These are phyloP conservation scores for Mustela erminea DNA, from an alignment of 2,797 vertebrate species.

Conservation along the genomic window DNA sequence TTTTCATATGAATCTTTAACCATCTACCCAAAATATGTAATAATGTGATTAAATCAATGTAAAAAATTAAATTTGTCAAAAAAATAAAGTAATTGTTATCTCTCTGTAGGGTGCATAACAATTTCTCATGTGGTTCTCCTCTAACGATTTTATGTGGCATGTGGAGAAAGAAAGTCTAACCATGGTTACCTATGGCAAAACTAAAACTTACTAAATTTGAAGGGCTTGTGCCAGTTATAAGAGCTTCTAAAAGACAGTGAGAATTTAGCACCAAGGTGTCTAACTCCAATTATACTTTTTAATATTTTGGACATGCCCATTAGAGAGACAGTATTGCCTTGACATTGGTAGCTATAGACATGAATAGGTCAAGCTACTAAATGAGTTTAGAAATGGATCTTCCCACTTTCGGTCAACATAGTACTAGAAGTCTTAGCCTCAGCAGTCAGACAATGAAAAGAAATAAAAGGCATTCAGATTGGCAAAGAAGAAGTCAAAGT, in stretches of 20 bases:
- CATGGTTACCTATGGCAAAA: neutral
- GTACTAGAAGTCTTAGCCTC: too few species aligned
- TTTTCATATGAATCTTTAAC: neutral
- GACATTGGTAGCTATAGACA: neutral
- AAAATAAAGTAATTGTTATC: neutral
- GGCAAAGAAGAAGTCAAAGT: too few species aligned
- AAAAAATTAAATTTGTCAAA: neutral
- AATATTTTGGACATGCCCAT: neutral
- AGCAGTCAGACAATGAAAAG: too few species aligned
- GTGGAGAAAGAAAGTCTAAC: neutral
- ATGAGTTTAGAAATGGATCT: neutral
- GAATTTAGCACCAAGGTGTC: neutral
- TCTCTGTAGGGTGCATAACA: neutral
- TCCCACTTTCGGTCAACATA: too few species aligned
- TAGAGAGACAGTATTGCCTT: neutral
- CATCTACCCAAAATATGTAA: neutral
- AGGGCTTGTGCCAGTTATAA: neutral
- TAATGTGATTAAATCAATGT: neutral
- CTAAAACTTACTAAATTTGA: neutral
- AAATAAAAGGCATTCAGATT: too few species aligned
- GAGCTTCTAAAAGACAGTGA: neutral
- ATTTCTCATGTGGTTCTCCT: neutral
- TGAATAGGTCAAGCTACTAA: neutral
- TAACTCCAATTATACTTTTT: neutral
- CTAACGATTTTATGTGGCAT: neutral